These are phyloP conservation scores for Formica selysi DNA, from an alignment of 1,140 invertebrate genomes.

Conservation along the genomic window DNA sequence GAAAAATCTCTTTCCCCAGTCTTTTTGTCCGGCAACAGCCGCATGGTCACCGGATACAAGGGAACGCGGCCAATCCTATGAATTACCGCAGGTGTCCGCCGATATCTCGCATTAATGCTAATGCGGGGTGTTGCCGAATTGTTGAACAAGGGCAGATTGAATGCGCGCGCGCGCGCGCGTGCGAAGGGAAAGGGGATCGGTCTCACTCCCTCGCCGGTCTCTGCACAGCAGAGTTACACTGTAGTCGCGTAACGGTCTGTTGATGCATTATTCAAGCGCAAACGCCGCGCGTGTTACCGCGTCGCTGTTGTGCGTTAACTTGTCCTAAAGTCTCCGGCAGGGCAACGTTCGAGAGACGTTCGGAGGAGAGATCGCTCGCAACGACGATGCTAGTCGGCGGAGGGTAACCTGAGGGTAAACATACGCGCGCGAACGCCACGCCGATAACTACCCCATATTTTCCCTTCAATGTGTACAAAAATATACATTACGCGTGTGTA, in stretches of 20 bases:
- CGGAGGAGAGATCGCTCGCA: conserved; percentile 16
- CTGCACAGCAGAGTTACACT: conserved; percentile 73
- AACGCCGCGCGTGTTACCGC: conserved; percentile 79
- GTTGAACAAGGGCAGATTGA: conserved; percentile 84
- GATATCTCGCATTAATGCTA: conserved; percentile 84
- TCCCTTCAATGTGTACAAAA: conserved; percentile 34
- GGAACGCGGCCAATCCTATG: conserved; percentile 77
- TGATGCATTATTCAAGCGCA: conserved; percentile 85
- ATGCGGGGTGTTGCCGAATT: conserved; percentile 84
- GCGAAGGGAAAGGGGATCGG: not conserved
- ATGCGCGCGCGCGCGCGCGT: conserved; percentile 60
- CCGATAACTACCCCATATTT: not conserved
- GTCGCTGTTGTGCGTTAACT: conserved; percentile 83
- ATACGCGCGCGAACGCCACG: not conserved
- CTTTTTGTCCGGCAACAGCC: conserved; percentile 7
- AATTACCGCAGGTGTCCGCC: conserved; percentile 83
- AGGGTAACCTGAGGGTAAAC: conserved; percentile 29
- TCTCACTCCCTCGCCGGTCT: conserved; percentile 19
- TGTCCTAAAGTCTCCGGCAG: conserved; percentile 80
- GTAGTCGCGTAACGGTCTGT: conserved; percentile 77
- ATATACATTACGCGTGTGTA: conserved; percentile 36
- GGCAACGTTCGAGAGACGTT: conserved; percentile 58
- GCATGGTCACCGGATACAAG: not conserved
- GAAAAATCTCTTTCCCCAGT: not conserved
- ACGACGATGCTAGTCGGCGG: conserved; percentile 23